Evolutionary conservation across 2,888 invertebrate genomes (phyloP), one percentile per base, ranked within the genome.

Genomic region (Phaonia tiefii): DNA sequence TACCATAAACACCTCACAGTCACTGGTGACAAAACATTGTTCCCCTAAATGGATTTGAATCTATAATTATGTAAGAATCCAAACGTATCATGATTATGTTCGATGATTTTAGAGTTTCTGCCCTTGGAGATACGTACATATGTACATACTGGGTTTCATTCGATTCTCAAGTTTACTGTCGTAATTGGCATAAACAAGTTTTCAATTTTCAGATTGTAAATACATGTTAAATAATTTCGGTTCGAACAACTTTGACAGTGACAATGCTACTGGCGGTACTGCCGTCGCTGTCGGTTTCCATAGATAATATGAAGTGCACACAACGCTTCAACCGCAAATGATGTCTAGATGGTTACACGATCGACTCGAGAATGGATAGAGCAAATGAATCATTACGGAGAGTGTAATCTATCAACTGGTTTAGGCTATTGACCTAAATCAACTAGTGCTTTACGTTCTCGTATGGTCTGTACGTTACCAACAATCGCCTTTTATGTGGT

Each of bases 381-480:
- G 26, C 15, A 54, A 71, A 60, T 74, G 37, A 69, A 25, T 76
- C 69, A 69, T 42, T 75, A 20, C 51, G 17, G 10, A 63, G 10
- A 3, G 26, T 72, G n/a, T 65, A 58, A 75, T 51, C 56, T 31
- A 65, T 60, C 46, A 73, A 69, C 72, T 63, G 20, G 49, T 75
- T 80, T 31, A 56, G 65, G 56, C 46, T 70, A 74, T 73, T 80
- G 80, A 76, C 80, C 76, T 56, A 70, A 42, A 66, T 80, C 70
- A 46, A 37, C 31, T 73, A 76, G 73, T 73, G 73, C 42, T n/a
- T n/a, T n/a, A n/a, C n/a, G n/a, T n/a, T n/a, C n/a, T n/a, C n/a
- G n/a, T n/a, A n/a, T n/a, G 8, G 54, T 60, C 20, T 20, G 7
- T 20, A 20, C 20, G 20, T 49, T 4, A 15, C 15, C 2, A n/a